Evolutionary conservation across 2,888 invertebrate species (phyloP).

Genomic region (Tolmerus cingulatus): DNA sequence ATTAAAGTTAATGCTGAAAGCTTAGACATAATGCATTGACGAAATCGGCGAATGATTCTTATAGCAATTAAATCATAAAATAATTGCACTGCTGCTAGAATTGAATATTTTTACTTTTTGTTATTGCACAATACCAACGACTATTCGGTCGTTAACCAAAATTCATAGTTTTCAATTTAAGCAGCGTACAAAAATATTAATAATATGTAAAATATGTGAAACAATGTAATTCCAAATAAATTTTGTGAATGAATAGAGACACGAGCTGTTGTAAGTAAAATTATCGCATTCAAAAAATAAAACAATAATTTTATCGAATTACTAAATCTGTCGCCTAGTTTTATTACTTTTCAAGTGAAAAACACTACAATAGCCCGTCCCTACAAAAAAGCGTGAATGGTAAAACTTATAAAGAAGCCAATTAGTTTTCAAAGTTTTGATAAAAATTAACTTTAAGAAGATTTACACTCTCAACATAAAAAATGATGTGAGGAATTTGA

Average conservation of each 20-base stretch:
- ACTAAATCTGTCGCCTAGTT: background rate
- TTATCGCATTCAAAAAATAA: background rate
- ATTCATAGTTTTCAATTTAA: background rate
- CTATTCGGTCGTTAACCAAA: background rate
- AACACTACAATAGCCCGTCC: background rate
- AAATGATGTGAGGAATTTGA: background rate
- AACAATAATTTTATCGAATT: background rate
- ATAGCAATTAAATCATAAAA: background rate
- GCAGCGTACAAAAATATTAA: background rate
- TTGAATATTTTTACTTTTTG: background rate
- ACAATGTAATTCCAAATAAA: background rate
- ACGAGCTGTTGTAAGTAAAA: background rate
- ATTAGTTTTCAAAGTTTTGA: background rate
- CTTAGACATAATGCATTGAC: background rate
- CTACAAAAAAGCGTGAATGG: background rate
- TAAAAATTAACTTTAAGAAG: background rate
- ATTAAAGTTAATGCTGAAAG: background rate
- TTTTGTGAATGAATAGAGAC: background rate
- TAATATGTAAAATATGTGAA: background rate
- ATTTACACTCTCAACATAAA: background rate
- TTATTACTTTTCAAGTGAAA: background rate
- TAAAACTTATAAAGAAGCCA: background rate
- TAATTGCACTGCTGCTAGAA: background rate
- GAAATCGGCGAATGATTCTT: background rate
- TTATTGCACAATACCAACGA: no score